Evolutionary conservation across 2,113 vertebrate species (phyloP), one percentile per base, ranked within the genome.

Genomic region (Alouatta palliata): DNA sequence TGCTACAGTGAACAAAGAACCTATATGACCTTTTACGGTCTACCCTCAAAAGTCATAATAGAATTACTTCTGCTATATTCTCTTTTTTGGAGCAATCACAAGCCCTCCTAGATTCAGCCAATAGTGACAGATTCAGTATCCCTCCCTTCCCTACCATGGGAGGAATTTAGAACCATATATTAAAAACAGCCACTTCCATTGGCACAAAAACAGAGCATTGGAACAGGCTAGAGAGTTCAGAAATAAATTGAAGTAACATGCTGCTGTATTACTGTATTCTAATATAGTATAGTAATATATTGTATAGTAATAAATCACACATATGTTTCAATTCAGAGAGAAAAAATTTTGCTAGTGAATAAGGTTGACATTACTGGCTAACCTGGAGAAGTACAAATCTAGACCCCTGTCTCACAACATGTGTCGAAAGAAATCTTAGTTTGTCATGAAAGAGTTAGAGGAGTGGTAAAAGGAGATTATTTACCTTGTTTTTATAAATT

Each of bases 401-500:
- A 61, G 43, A 56, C 52, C 12, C 12, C 13, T 47, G 23, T 54
- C 32, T 96, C 30, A 85, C 43, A 85, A 71, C 16, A 73, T 68
- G 61, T 20, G 88, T 21, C 3, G 2, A 96, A 94, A 66, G 91
- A 23, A 81, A 82, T 73, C 79, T 23, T 87, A 54, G 27, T 68
- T 79, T 77, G 64, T 16, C 45, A 19, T 49, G 40, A 43, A 85
- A 86, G 49, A 82, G 52, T 80, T 90, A 95, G 6, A 37, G 6
- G 23, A 75, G 6, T 79, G 14, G n/a, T 35, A n/a, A 27, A 32
- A 9, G 16, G 71, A 40, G 30, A 43, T 77, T 82, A 73, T 70
- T 88, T 85, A 96, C 30, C 90, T 95, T 71, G 49, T 83, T 14
- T 91, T 91, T 32, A 80, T 43, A 40, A 6, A 14, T 84, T 87